phyloP scores from a whole-genome alignment of 2,797 vertebrate genomes.

The Cossypha heuglini region DNA sequence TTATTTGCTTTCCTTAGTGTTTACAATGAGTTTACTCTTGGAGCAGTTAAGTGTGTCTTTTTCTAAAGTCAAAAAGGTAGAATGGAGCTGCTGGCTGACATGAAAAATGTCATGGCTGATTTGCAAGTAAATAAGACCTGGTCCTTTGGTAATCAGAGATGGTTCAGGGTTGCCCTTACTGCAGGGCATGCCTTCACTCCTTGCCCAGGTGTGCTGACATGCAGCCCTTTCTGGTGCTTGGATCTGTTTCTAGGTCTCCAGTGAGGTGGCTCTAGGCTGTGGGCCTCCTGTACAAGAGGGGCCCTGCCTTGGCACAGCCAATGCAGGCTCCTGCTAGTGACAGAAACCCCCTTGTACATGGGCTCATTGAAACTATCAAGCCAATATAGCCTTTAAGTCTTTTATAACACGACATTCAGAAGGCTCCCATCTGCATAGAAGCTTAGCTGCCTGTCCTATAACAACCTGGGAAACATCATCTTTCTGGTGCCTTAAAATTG shows the following conservation, averaged over 20 bases:
- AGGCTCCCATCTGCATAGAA: background rate
- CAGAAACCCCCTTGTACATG: background rate
- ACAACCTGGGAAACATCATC: background rate
- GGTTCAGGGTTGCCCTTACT: background rate
- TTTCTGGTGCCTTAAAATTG: background rate
- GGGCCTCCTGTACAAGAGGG: fast-evolving
- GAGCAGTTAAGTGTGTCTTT: background rate
- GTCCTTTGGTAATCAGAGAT: background rate
- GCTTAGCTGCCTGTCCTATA: background rate
- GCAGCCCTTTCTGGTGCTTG: background rate
- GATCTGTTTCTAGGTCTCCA: background rate
- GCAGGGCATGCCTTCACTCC: background rate
- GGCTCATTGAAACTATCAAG: background rate
- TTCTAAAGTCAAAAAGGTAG: background rate
- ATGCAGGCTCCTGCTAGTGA: background rate
- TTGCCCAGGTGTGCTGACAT: background rate
- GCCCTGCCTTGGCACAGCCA: background rate
- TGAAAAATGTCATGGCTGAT: background rate
- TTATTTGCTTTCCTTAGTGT: background rate
- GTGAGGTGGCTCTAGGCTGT: background rate
- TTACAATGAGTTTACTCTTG: background rate
- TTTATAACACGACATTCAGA: background rate
- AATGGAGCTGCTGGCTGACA: background rate
- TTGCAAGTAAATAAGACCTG: background rate
- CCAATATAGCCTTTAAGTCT: background rate